Percentiles rank a stretch among this genome's conserved stretches.
These are phyloP conservation scores for Caradrina kadenii DNA, from an alignment of 2,888 invertebrate species.

Conservation along the genomic window DNA sequence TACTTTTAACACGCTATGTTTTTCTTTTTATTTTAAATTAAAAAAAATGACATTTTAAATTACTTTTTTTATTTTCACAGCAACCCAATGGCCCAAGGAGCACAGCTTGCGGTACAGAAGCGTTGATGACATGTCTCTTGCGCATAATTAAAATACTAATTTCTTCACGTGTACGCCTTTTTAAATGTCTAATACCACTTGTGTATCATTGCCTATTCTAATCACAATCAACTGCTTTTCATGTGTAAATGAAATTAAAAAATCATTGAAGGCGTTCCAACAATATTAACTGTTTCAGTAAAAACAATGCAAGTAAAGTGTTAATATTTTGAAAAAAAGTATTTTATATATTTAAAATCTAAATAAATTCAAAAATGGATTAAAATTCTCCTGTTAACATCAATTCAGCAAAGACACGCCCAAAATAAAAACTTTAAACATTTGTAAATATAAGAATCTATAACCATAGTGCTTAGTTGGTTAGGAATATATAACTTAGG, in stretches of 20 bases:
- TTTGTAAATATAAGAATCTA: conserved; percentile 41
- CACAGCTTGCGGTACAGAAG: conserved; percentile 87
- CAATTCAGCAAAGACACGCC: background rate
- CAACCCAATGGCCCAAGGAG: conserved; percentile 89
- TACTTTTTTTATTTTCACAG: conserved; percentile 68
- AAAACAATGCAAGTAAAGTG: too few relatives aligned
- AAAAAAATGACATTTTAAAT: too few relatives aligned
- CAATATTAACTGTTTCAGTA: too few relatives aligned
- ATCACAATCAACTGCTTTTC: conserved; percentile 2
- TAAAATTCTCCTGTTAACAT: background rate
- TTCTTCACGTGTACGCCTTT: background rate
- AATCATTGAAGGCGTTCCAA: background rate
- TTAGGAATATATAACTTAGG: conserved; percentile 20
- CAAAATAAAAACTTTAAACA: background rate
- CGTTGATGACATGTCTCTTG: conserved; percentile 81
- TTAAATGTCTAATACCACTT: background rate
- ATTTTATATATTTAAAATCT: background rate
- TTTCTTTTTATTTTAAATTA: background rate
- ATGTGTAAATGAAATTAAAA: background rate
- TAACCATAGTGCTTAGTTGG: conserved; percentile 28
- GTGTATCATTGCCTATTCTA: conserved; percentile 8
- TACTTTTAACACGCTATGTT: background rate
- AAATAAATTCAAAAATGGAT: background rate
- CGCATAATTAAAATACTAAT: conserved; percentile 71
- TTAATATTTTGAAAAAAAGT: too few relatives aligned